Evolutionary conservation across 2,888 invertebrate genomes (phyloP).

Genomic region (Bellardia pandia): DNA sequence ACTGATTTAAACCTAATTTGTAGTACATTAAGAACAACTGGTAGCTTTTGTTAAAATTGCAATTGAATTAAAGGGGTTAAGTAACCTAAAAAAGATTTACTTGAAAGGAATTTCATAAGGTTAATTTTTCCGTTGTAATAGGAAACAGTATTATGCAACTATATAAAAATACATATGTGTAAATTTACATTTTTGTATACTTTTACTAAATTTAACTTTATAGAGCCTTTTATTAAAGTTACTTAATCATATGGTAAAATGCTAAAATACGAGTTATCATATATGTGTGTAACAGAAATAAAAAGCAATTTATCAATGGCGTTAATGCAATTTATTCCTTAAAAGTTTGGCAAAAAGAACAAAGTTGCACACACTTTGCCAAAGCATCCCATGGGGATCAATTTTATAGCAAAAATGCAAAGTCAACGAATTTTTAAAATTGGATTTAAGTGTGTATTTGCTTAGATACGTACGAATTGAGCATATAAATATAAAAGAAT

Average conservation of each 20-base stretch:
- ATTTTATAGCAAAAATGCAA: slow-evolving; percentile 28
- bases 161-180: not conserved
- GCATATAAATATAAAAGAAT: slow-evolving; percentile 1
- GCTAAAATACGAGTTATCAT: not conserved
- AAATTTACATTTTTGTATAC: not conserved
- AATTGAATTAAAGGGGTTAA: slow-evolving; percentile 1
- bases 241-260: slow-evolving; percentile 35
- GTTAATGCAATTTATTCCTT: slow-evolving; percentile 60
- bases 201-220: slow-evolving; percentile 13
- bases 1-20: not conserved
- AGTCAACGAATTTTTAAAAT: slow-evolving; percentile 54
- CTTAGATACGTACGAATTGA: not conserved
- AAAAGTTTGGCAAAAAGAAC: slow-evolving; percentile 36
- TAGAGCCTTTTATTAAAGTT: slow-evolving; percentile 24
- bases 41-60: not conserved
- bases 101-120: not conserved
- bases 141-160: not conserved
- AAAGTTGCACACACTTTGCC: slow-evolving; percentile 49
- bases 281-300: not conserved
- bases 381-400: not conserved
- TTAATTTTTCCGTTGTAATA: slow-evolving; percentile 2
- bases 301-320: slow-evolving; percentile 56
- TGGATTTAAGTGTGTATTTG: slow-evolving; percentile 16
- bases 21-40: not conserved
- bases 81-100: too few relatives aligned